Evolutionary conservation across 1,140 invertebrate species (phyloP).

Genomic region (Doryteuthis pealeii): DNA sequence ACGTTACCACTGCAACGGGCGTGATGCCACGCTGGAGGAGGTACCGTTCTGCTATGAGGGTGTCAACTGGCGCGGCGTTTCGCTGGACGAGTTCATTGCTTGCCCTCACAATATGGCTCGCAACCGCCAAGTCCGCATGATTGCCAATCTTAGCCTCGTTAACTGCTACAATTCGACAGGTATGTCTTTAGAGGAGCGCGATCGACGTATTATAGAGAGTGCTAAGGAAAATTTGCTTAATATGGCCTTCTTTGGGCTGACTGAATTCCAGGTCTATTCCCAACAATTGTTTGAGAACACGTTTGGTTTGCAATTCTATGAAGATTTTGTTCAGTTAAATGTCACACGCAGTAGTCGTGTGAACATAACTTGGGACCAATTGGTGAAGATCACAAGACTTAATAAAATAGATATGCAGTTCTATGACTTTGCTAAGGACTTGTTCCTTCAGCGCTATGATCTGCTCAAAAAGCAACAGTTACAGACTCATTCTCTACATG

Average conservation of each 20-base stretch:
- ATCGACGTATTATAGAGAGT: constrained; percentile 84
- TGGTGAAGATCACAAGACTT: constrained; percentile 74
- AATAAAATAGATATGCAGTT: constrained; percentile 91
- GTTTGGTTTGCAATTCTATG: constrained; percentile 77
- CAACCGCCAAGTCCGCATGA: constrained; percentile 96
- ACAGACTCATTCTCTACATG: too few species aligned
- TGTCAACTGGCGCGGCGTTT: constrained; percentile 67
- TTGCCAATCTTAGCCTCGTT: constrained; percentile 83
- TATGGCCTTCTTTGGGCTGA: constrained; percentile 96
- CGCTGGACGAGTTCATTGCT: constrained; percentile 81
- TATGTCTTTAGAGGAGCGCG: constrained; percentile 67
- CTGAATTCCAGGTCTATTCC: constrained; percentile 89
- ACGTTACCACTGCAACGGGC: constrained; percentile 64
- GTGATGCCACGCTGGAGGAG: constrained; percentile 71
- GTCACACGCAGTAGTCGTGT: constrained; percentile 56
- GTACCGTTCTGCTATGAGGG: constrained; percentile 63
- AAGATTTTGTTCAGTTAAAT: constrained; percentile 42
- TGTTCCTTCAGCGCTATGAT: constrained; percentile 82
- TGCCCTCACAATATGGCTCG: constrained; percentile 91
- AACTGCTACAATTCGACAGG: constrained; percentile 91
- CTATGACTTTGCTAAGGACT: constrained; percentile 88
- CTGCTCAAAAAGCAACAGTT: constrained; percentile 13
- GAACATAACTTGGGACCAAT: constrained; percentile 74
- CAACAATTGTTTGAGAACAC: constrained; percentile 97
- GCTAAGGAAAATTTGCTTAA: constrained; percentile 92